Evolutionary conservation across 64 coral and sea anemone species (phyloP).

Genomic region (Pachyseris speciosa): DNA sequence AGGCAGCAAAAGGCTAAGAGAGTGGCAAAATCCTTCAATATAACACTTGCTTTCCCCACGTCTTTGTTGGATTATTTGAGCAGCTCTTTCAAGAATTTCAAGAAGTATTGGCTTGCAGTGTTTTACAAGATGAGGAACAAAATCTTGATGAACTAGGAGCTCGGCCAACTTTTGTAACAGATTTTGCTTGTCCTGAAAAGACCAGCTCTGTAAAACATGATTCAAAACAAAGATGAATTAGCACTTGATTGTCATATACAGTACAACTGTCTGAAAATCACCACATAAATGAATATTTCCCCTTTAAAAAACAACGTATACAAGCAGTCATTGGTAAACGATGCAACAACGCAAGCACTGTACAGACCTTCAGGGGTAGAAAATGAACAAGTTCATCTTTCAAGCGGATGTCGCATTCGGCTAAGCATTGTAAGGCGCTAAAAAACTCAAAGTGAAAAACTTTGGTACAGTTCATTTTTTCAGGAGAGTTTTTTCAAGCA

Average conservation of each 20-base stretch:
- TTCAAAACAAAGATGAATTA: background rate
- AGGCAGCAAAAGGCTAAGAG: slow-evolving; percentile 26
- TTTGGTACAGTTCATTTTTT: slow-evolving; percentile 14
- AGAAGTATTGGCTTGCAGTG: slow-evolving; percentile 78
- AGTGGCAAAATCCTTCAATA: slow-evolving; percentile 48
- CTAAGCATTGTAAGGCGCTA: slow-evolving; percentile 7
- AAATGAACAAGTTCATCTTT: slow-evolving; percentile 45
- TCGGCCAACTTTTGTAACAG: slow-evolving; percentile 68
- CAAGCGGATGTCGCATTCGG: slow-evolving; percentile 7
- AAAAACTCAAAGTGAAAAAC: slow-evolving; percentile 47
- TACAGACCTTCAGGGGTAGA: slow-evolving; percentile 40
- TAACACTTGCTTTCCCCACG: background rate
- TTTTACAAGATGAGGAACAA: slow-evolving; percentile 43
- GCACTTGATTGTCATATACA: too few relatives aligned
- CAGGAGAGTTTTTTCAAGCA: background rate
- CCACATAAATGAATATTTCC: background rate
- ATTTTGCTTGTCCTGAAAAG: slow-evolving; percentile 57
- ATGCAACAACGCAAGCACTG: background rate
- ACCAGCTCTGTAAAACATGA: slow-evolving; percentile 68
- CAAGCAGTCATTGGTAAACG: background rate
- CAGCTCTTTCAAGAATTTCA: slow-evolving; percentile 60
- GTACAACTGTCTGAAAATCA: too few relatives aligned
- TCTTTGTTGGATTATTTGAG: slow-evolving; percentile 30
- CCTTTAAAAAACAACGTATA: background rate
- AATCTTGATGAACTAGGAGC: slow-evolving; percentile 58